Evolutionary conservation across 2,888 invertebrate genomes (phyloP).

Genomic region (Drosophila silvestris): DNA sequence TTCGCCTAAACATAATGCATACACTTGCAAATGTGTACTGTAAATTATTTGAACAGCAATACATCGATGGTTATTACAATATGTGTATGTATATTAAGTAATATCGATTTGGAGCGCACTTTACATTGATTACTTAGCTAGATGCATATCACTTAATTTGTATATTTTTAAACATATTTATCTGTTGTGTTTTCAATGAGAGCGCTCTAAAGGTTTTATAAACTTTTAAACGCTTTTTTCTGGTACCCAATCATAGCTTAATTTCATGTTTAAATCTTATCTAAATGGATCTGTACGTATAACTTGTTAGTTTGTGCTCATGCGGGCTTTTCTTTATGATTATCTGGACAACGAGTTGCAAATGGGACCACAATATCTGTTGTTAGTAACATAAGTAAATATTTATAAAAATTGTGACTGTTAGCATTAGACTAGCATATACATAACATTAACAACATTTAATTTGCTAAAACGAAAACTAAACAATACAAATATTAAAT

Average conservation of each 20-base stretch:
- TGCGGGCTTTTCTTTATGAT: conserved; percentile 13
- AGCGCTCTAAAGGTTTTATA: conserved; percentile 49
- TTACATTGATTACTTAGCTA: conserved; percentile 50
- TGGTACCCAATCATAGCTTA: conserved; percentile 37
- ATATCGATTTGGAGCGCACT: conserved; percentile 59
- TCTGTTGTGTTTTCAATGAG: conserved; percentile 12
- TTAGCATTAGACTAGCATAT: conserved; percentile 4
- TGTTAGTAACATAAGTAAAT: conserved; percentile 16
- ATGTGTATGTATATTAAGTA: conserved; percentile 33
- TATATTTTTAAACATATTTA: conserved; percentile 35
- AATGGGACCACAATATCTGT: conserved; percentile 31
- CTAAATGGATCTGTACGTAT: conserved; percentile 24
- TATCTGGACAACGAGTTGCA: conserved; percentile 36
- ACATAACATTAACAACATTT: conserved; percentile 42
- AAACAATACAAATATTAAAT: conserved; percentile 3
- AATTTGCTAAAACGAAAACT: conserved; percentile 18
- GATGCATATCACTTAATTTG: conserved; percentile 61
- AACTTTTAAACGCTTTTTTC: conserved; percentile 50
- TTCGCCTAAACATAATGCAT: conserved; percentile 48
- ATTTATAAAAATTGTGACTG: conserved; percentile 2
- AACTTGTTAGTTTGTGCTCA: conserved; percentile 41
- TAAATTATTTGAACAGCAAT: conserved; percentile 56
- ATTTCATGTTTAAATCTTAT: conserved; percentile 8
- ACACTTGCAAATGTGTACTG: conserved; percentile 41
- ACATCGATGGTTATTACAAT: conserved; percentile 58